Base-by-base conservation (phyloP, 2,113 vertebrate genomes). In the Toxotes chatareus region DNA sequence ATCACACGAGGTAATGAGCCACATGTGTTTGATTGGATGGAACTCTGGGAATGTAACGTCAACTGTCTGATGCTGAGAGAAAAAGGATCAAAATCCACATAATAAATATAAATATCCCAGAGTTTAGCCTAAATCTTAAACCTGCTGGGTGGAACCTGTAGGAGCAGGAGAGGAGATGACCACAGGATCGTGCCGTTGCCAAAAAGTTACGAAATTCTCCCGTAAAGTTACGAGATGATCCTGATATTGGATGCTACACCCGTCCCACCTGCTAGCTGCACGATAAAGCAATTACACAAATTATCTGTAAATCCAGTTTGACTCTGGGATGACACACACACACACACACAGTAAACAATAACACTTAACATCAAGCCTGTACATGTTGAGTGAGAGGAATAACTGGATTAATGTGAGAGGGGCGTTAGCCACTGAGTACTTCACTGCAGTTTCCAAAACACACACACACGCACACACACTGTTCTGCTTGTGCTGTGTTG, bases 21-120 rank as follows among this genome's bases (percentile, higher is more conserved):
- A 69, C 63, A 68, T 88, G 81, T 63, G 79, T 89, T 71, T 69
- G 77, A 90, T 80, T 76, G 31, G 66, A 51, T 55, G 73, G 68
- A 63, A 78, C 17, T 67, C 34, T 0, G 51, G 40, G 80, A 62
- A 80, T 42, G 59, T 44, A 72, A 46, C 49, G 4, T 53, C n/a
- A n/a, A 14, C 40, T 4, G 19, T 36, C 36, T 27, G n/a, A 44
- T 31, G 19, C n/a, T 0, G 55, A 68, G 74, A 59, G 62, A n/a
- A 44, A 57, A 21, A 4, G 44, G 10, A 31, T 73, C n/a, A 19
- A n/a, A 72, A 68, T 19, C 55, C 60, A 74, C 31, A 32, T 82
- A 62, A 27, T 27, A 27, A 27, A 27, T 71, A 49, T 73, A 75
- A 72, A 73, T 1, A 40, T 73, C 36, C 31, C 64, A 73, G 61